These are phyloP conservation scores for Galemys pyrenaicus DNA, from an alignment of 2,113 vertebrate genomes.

Conservation along the genomic window DNA sequence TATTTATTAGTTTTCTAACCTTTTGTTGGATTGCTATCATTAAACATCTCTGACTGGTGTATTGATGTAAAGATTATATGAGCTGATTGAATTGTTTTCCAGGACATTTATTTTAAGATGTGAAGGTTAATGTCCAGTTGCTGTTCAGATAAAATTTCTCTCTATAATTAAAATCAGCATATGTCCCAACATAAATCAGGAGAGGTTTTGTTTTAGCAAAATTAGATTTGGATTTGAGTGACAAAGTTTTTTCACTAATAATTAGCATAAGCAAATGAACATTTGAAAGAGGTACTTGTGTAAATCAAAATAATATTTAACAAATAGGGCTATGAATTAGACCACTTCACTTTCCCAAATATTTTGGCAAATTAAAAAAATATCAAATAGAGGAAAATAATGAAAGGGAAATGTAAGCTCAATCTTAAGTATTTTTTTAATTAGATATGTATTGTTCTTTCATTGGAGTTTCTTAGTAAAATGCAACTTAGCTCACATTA, in stretches of 20 bases:
- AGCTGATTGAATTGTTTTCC: slow-evolving; percentile 48
- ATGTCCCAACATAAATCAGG: neutral
- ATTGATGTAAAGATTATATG: slow-evolving; percentile 53
- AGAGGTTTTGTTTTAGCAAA: neutral
- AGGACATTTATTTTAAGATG: slow-evolving; percentile 63
- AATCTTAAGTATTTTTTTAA: neutral
- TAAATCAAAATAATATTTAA: slow-evolving; percentile 32
- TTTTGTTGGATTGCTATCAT: neutral
- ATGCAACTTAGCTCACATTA: neutral
- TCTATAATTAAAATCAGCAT: slow-evolving; percentile 56
- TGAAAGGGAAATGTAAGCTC: neutral
- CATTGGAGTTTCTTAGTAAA: neutral
- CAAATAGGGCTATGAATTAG: neutral
- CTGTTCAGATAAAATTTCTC: slow-evolving; percentile 39
- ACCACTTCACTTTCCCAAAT: neutral
- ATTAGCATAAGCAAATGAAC: neutral
- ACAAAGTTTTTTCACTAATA: neutral
- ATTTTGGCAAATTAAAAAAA: neutral
- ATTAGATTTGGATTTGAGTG: neutral
- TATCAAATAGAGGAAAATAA: neutral
- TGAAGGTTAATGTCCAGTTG: slow-evolving; percentile 60
- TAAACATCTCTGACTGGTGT: neutral
- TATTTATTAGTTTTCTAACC: slow-evolving; percentile 60
- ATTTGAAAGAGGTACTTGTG: neutral
- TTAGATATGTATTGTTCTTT: neutral